These are phyloP conservation scores for Entomyzon cyanotis DNA, from an alignment of 2,113 vertebrate species.

Conservation along the genomic window DNA sequence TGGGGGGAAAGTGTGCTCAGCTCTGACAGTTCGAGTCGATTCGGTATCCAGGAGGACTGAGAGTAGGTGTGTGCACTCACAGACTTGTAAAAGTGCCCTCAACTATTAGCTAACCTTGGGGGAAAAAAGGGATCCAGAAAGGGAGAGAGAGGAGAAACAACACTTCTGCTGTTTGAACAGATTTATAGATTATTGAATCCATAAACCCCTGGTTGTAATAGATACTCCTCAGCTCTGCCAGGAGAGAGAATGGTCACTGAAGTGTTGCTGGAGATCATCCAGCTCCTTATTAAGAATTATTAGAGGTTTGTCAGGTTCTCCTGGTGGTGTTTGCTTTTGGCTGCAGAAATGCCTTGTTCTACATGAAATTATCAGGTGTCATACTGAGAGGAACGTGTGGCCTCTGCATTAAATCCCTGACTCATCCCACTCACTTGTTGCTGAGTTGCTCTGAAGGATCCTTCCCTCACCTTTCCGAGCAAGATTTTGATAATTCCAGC, in stretches of 20 bases:
- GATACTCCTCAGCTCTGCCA: neutral
- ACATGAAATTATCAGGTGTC: neutral
- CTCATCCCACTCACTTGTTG: slow-evolving; percentile 19
- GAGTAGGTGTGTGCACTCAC: fast-evolving
- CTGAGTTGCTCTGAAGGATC: neutral
- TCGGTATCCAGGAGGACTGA: neutral
- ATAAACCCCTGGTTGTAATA: neutral
- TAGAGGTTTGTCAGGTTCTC: slow-evolving; percentile 9
- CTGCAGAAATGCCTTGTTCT: neutral
- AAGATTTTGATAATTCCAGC: neutral
- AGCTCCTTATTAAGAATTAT: slow-evolving; percentile 37
- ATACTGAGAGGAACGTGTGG: neutral
- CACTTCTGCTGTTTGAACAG: neutral
- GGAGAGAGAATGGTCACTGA: neutral
- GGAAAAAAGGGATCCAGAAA: neutral
- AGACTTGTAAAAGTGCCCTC: neutral
- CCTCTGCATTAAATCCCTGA: neutral
- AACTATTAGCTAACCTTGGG: neutral
- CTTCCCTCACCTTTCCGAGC: neutral
- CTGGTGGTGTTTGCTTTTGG: neutral
- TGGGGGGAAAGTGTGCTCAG: fast-evolving
- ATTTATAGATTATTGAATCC: neutral
- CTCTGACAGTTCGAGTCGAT: neutral
- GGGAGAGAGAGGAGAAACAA: neutral
- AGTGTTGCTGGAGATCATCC: neutral